A percentile compares a stretch with the other conserved stretches of the same genome.
These are phyloP conservation scores for Chelmon rostratus DNA, from an alignment of 2,797 vertebrate species.

Conservation along the genomic window DNA sequence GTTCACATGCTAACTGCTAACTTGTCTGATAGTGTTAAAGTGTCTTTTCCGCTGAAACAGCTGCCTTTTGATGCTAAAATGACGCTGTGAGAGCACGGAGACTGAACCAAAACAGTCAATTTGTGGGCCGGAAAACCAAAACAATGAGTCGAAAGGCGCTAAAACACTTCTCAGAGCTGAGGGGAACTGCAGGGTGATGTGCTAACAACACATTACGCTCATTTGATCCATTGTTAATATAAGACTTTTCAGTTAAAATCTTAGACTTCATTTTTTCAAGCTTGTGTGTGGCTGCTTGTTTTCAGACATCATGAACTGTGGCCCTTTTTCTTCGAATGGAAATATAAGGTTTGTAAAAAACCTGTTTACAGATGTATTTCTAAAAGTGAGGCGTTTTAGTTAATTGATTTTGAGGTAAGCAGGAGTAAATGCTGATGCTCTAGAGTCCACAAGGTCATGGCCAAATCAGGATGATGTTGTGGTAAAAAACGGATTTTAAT, in stretches of 20 bases:
- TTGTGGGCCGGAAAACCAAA: neutral
- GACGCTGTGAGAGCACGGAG: neutral
- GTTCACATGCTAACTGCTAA: neutral
- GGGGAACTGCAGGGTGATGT: neutral
- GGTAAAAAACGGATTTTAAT: neutral
- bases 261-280: too few species aligned
- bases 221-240: neutral
- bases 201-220: neutral
- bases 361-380: too few species aligned
- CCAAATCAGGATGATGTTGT: slow-evolving; percentile 1
- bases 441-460: slow-evolving; percentile 41
- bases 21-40: neutral
- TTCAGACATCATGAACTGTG: neutral
- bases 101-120: neutral
- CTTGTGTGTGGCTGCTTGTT: neutral
- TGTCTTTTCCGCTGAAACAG: neutral
- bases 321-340: neutral
- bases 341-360: neutral
- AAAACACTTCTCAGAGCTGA: neutral
- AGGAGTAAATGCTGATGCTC: neutral
- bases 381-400: neutral
- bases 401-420: slow-evolving; percentile 12
- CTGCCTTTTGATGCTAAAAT: too few species aligned
- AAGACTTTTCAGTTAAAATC: too few species aligned
- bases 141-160: neutral